Percentiles rank a stretch among this genome's conserved stretches.
Conservation (phyloP, 2,888 invertebrate genomes). For the Falcaria lacertinaria region DNA sequence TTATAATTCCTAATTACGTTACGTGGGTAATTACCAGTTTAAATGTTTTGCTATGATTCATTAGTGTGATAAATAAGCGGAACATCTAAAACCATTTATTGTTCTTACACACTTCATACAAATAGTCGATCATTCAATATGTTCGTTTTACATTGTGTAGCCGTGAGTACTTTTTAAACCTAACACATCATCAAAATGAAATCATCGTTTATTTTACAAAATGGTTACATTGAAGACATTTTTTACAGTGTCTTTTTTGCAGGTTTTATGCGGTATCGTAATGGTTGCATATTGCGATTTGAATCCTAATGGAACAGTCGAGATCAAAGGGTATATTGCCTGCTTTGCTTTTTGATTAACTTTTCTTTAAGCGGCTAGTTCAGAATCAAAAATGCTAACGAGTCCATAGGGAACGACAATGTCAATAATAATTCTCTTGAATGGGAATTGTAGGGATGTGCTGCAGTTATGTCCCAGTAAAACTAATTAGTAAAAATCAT, state of each 20-base stretch:
- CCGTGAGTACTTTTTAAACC: not conserved
- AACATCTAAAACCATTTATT: not conserved
- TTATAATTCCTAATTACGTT: too few relatives aligned
- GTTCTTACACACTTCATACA: too few relatives aligned
- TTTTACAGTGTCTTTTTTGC: not conserved
- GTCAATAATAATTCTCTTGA: too few relatives aligned
- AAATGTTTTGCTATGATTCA: too few relatives aligned
- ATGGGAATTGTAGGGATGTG: too few relatives aligned
- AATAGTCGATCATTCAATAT: not conserved
- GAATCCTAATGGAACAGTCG: not conserved
- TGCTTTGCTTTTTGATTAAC: not conserved
- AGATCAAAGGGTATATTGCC: not conserved
- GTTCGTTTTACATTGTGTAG: not conserved
- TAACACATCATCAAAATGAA: not conserved
- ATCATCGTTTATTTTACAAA: not conserved
- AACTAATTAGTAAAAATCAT: too few relatives aligned
- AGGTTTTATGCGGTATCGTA: conserved; percentile 2
- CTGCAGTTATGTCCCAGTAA: too few relatives aligned
- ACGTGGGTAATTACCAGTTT: too few relatives aligned
- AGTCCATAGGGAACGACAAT: too few relatives aligned
- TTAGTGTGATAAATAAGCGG: not conserved
- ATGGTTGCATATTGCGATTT: not conserved
- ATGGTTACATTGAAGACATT: not conserved
- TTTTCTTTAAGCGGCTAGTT: too few relatives aligned
- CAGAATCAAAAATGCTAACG: too few relatives aligned